Evolutionary conservation across 2,797 vertebrate species (phyloP).

Genomic region (Lithobates pipiens): DNA sequence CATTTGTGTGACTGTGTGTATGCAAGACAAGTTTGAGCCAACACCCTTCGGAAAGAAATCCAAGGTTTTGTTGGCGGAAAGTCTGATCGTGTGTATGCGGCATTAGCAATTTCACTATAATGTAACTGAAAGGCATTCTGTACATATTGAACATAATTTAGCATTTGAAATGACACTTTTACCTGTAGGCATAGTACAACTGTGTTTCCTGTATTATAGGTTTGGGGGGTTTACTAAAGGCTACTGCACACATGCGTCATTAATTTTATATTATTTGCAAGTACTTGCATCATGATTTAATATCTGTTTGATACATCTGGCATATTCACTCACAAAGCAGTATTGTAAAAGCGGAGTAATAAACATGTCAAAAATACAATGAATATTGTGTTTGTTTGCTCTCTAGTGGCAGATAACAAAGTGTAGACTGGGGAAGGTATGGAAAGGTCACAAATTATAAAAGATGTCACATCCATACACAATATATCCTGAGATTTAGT

Average conservation of each 20-base stretch:
- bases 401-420: slow-evolving; percentile 41
- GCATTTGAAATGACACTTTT: not conserved
- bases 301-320: slow-evolving; percentile 47
- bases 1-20: too few relatives aligned
- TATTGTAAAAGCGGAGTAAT: slow-evolving; percentile 39
- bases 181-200: not conserved
- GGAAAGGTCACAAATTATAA: slow-evolving; percentile 17
- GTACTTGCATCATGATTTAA: slow-evolving; percentile 32
- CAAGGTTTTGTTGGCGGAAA: too few relatives aligned
- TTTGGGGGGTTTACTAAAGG: not conserved
- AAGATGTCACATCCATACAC: slow-evolving; percentile 1
- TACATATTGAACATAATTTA: too few relatives aligned
- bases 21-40: too few relatives aligned
- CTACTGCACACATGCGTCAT: slow-evolving; percentile 1
- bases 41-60: too few relatives aligned
- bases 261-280: slow-evolving; percentile 22
- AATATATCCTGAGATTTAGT: slow-evolving; percentile 16
- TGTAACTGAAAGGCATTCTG: too few relatives aligned
- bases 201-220: not conserved
- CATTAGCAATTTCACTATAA: too few relatives aligned
- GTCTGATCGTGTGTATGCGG: too few relatives aligned
- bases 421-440: slow-evolving; percentile 16
- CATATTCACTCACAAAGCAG: slow-evolving; percentile 43
- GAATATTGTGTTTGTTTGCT: slow-evolving; percentile 50
- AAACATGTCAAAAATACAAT: slow-evolving; percentile 47